A percentile compares a stretch with the other conserved stretches of the same genome.
phyloP scores from a whole-genome alignment of 2,888 invertebrate species.

The Himalopsyche kuldschensis region DNA sequence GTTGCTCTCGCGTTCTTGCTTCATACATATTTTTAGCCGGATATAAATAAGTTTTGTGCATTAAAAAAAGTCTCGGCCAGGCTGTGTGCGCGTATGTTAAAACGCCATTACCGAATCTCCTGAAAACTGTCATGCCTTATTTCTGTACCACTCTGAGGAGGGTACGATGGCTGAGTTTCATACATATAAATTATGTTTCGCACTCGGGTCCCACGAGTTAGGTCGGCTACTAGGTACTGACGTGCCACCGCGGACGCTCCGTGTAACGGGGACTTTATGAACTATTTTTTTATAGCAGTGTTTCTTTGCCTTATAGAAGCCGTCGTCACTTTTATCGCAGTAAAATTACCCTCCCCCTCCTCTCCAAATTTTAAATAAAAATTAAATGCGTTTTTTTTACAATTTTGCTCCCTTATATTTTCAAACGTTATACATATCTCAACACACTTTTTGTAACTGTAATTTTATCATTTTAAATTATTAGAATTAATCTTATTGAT shows the following conservation, averaged over 20 bases:
- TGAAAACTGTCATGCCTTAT: neutral
- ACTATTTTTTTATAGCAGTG: too few species aligned
- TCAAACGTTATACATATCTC: too few species aligned
- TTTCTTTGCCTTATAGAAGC: neutral
- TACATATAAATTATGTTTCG: neutral
- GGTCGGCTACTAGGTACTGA: neutral
- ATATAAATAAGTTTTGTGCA: neutral
- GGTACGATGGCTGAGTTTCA: neutral
- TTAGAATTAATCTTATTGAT: too few species aligned
- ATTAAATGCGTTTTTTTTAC: too few species aligned
- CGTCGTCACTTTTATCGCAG: neutral
- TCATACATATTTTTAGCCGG: neutral
- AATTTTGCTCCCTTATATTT: too few species aligned
- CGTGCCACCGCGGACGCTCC: neutral
- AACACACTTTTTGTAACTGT: too few species aligned
- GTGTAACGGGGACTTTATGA: neutral
- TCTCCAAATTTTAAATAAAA: too few species aligned
- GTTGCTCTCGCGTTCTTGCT: too few species aligned
- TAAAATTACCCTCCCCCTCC: too few species aligned
- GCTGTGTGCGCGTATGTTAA: neutral
- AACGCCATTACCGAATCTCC: neutral
- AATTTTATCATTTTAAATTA: too few species aligned
- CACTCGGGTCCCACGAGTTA: neutral
- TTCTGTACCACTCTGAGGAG: neutral
- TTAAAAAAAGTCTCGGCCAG: neutral